Conservation (phyloP, 2,797 vertebrate species). For the Macropodus opercularis region DNA sequence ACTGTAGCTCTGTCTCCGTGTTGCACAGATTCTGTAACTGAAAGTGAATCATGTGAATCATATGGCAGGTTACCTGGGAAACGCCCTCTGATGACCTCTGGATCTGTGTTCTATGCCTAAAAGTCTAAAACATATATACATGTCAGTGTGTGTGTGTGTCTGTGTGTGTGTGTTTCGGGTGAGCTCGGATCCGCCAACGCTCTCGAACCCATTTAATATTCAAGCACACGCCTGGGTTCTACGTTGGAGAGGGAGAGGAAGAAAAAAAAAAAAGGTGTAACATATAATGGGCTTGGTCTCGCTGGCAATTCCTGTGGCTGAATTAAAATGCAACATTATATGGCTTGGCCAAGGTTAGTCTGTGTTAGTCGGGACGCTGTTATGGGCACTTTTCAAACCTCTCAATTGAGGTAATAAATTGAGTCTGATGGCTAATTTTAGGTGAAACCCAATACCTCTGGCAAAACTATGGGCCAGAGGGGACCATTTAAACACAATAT, state of each 20-base stretch:
- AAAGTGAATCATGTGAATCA: too few species aligned
- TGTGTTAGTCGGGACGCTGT: constrained; percentile 71
- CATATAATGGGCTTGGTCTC: constrained; percentile 73
- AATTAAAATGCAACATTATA: constrained; percentile 86
- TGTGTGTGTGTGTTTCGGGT: constrained; percentile 33
- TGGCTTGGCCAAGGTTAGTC: constrained; percentile 71
- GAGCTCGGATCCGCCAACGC: constrained; percentile 72
- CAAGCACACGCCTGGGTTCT: constrained; percentile 51
- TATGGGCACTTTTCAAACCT: constrained; percentile 86
- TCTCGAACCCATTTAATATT: constrained; percentile 72
- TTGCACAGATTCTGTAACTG: constrained; percentile 1
- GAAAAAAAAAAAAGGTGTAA: constrained; percentile 67
- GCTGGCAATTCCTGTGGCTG: constrained; percentile 66
- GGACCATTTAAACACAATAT: constrained; percentile 87
- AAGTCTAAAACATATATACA: too few species aligned
- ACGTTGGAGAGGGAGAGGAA: constrained; percentile 9
- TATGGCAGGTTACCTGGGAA: too few species aligned
- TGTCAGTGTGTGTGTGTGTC: background rate
- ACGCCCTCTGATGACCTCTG: too few species aligned
- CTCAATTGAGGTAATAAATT: constrained; percentile 97
- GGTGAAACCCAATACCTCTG: constrained; percentile 92
- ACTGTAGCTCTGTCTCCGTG: background rate
- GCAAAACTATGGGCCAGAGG: constrained; percentile 91
- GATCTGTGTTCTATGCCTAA: too few species aligned
- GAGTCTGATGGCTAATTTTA: constrained; percentile 98